Evolutionary conservation across 2,113 vertebrate genomes (phyloP).

Genomic region (Gymnarchus niloticus): DNA sequence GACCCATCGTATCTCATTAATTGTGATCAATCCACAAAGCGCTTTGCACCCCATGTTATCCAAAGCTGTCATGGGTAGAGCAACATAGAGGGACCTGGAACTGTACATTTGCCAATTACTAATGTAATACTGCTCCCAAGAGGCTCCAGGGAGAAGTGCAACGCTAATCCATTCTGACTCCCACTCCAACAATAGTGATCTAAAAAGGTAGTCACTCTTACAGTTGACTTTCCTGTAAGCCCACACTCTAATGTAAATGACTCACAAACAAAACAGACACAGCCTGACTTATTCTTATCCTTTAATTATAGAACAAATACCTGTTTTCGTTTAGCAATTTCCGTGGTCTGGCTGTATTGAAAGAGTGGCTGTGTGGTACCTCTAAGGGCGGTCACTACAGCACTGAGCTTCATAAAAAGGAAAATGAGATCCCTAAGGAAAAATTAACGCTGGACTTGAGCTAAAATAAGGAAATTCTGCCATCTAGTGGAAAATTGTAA

Average conservation of each 20-base stretch:
- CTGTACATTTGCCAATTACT: background rate
- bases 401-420: too few relatives aligned
- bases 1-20: background rate
- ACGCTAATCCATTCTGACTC: background rate
- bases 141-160: background rate
- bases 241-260: background rate
- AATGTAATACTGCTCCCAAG: background rate
- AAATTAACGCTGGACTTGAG: background rate
- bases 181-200: background rate
- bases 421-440: background rate
- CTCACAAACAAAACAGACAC: background rate
- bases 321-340: background rate
- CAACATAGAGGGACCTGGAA: background rate
- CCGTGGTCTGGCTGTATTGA: background rate
- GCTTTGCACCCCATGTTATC: background rate
- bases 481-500: background rate
- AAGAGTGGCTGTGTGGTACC: background rate
- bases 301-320: background rate
- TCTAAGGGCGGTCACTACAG: background rate
- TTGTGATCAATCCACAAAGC: background rate
- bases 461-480: background rate
- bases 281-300: background rate
- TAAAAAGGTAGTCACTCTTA: too few relatives aligned
- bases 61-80: background rate
- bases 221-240: background rate